Evolutionary conservation across 1,140 invertebrate species (phyloP).

Genomic region (Megalopta genalis): DNA sequence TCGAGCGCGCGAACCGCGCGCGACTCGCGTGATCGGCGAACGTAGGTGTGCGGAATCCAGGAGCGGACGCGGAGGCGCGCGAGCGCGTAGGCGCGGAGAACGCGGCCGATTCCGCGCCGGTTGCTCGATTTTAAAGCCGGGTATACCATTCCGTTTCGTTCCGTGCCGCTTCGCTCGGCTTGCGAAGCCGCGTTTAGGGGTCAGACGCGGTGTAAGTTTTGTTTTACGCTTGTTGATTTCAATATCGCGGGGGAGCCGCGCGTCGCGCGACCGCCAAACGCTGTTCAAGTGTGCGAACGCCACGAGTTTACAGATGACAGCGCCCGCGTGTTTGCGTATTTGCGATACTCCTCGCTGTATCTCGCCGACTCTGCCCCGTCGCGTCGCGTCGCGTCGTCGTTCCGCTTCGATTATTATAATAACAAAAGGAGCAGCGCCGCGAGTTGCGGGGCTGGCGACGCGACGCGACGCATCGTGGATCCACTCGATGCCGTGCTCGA

Average conservation of each 20-base stretch:
- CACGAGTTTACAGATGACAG: not conserved
- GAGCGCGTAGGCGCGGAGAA: slow-evolving; percentile 9
- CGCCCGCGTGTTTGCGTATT: not conserved
- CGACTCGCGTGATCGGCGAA: too few species aligned
- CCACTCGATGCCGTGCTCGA: too few species aligned
- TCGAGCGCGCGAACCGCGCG: too few species aligned
- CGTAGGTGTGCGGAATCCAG: too few species aligned
- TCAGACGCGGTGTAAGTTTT: slow-evolving; percentile 36
- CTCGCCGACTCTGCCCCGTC: too few species aligned
- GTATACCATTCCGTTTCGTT: slow-evolving; percentile 30
- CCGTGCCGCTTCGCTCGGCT: slow-evolving; percentile 37
- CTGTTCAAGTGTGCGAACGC: slow-evolving; percentile 15
- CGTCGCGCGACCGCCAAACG: slow-evolving; percentile 6
- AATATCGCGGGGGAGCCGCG: slow-evolving; percentile 52
- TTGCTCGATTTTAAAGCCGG: slow-evolving; percentile 39
- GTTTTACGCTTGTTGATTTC: slow-evolving; percentile 62
- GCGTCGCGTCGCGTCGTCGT: too few species aligned
- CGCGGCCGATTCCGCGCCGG: slow-evolving; percentile 23
- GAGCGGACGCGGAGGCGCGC: not conserved
- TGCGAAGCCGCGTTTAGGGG: slow-evolving; percentile 30
- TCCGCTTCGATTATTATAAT: too few species aligned
- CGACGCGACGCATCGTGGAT: too few species aligned
- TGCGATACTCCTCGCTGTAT: too few species aligned
- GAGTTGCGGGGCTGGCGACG: too few species aligned
- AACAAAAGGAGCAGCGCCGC: too few species aligned